A percentile compares a stretch with the other conserved stretches of the same genome.
Evolutionary conservation across 2,113 vertebrate species (phyloP).

Genomic region (Neoarius graeffei): DNA sequence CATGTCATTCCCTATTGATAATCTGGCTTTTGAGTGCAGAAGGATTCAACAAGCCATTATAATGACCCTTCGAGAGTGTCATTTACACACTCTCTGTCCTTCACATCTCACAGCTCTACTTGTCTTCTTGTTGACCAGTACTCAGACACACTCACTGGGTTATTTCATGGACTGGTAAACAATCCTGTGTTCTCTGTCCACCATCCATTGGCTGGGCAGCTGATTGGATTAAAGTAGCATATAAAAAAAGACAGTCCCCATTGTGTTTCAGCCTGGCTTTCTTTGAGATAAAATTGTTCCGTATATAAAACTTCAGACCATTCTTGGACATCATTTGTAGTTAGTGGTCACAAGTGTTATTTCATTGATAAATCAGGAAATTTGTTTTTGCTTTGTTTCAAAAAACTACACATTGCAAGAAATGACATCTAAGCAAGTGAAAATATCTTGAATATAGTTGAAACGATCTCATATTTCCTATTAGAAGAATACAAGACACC

Average conservation of each 20-base stretch:
- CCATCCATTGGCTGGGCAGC: not conserved
- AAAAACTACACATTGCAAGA: not conserved
- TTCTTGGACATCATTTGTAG: not conserved
- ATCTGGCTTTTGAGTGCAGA: not conserved
- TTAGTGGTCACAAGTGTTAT: not conserved
- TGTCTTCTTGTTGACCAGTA: not conserved
- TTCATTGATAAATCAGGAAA: not conserved
- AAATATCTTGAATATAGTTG: too few species aligned
- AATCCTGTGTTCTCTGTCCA: not conserved
- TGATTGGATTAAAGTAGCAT: not conserved
- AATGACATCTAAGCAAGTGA: too few species aligned
- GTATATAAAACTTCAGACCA: not conserved
- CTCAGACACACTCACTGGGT: not conserved
- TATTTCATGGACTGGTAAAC: not conserved
- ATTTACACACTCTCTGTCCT: not conserved
- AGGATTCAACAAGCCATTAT: not conserved
- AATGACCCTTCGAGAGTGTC: not conserved
- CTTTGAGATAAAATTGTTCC: not conserved
- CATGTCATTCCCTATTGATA: not conserved
- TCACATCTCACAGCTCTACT: not conserved
- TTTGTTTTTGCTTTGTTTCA: not conserved
- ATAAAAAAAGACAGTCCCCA: not conserved
- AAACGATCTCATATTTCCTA: too few species aligned
- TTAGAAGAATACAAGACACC: too few species aligned
- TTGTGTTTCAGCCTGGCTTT: not conserved